Evolutionary conservation across 2,797 vertebrate genomes (phyloP), one percentile per base, ranked within the genome.

Genomic region (Hirundo rustica): DNA sequence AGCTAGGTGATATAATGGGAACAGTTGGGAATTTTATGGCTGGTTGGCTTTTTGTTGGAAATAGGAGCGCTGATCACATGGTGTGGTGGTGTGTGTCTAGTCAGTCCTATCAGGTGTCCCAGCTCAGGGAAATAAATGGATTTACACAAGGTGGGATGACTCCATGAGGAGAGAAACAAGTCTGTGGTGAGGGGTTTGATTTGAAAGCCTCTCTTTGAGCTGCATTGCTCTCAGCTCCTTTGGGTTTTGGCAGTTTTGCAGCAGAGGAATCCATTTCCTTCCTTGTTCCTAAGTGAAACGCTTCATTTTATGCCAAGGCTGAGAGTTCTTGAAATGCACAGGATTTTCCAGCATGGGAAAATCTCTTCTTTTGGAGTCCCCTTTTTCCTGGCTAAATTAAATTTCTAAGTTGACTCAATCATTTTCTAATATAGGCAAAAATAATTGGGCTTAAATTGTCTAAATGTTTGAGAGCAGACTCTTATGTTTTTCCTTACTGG

Each of bases 1-100:
- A 89, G 73, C 76, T 67, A 79, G 87, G 89, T 88, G 88, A 78
- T 95, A 73, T 14, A 81, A 86, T 82, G 90, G 92, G 66, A 93
- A 50, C 85, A 88, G 92, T 72, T 94, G 88, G 92, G 83, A 78
- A 81, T 93, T 89, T 79, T 58, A 86, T 79, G 88, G 77, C 48
- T 88, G 83, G 73, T 70, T 79, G 85, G 3, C 10, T 89, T 93
- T 90, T 74, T 38, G 67, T 85, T 89, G 68, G 85, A 85, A 93
- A 51, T 53, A 38, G 53, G 71, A 94, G 44, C 0, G 1, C 14
- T 78, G 85, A 16, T 92, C 53, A 9, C 70, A 3, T 18, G 73
- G 38, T 82, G 72, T 12, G 50, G 47, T 53, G 76, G 34, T 62
- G 75, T 84, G 74, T 81, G 68, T 87, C 70, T 62, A 10, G 45